Conservation (phyloP, 2,113 vertebrate species). For the Loxodonta africana region DNA sequence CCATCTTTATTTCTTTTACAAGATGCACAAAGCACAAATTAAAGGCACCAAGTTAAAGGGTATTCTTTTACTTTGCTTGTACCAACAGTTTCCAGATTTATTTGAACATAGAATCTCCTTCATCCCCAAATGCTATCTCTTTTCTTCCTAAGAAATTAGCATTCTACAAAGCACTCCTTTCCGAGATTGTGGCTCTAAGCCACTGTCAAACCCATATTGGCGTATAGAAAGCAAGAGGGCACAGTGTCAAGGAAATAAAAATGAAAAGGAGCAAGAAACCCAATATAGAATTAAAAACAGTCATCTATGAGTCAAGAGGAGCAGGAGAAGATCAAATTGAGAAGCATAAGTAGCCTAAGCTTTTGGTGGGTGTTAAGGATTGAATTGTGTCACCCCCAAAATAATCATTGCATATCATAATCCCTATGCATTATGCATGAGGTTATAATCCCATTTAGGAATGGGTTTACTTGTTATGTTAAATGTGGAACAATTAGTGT, state of each 20-base stretch:
- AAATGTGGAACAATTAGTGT: background rate
- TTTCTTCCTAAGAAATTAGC: background rate
- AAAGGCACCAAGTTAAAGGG: background rate
- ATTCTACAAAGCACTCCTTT: background rate
- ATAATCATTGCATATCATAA: background rate
- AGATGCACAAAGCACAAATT: background rate
- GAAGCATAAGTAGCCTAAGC: background rate
- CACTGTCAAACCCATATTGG: background rate
- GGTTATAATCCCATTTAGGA: background rate
- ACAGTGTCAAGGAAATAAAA: background rate
- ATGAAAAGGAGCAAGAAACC: rapidly evolving
- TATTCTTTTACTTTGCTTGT: background rate
- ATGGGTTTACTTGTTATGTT: background rate
- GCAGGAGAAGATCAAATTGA: background rate
- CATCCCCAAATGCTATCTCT: background rate
- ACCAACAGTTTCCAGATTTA: background rate
- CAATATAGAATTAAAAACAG: background rate
- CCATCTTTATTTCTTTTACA: background rate
- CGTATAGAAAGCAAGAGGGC: background rate
- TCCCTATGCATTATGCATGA: background rate
- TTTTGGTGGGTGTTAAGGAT: background rate
- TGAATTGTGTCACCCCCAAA: background rate
- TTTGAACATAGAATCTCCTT: background rate
- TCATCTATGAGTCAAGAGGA: background rate
- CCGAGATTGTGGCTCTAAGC: background rate